phyloP scores from a whole-genome alignment of 2,888 invertebrate species.

The Uropetala carovei region DNA sequence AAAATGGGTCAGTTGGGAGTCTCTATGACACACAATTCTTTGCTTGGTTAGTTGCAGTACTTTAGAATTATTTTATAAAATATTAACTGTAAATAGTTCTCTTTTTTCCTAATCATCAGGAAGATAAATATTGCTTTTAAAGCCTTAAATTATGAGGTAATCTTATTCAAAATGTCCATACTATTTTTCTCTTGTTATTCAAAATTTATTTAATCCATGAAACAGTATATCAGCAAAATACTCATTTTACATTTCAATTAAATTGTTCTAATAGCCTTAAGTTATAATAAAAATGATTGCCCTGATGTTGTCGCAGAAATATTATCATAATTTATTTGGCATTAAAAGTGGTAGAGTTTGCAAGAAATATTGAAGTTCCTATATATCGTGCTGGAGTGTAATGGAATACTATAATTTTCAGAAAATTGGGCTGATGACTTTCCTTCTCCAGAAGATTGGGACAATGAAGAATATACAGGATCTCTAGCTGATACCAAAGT shows the following conservation, averaged over 20 bases:
- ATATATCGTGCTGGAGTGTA: constrained; percentile 61
- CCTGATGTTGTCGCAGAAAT: too few relatives aligned
- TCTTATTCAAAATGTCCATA: background rate
- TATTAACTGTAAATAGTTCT: background rate
- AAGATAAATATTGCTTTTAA: background rate
- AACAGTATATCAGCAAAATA: too few relatives aligned
- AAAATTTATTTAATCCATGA: too few relatives aligned
- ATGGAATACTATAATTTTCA: constrained; percentile 67
- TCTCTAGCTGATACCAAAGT: constrained; percentile 96
- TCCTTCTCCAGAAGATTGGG: constrained; percentile 87
- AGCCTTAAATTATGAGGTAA: background rate
- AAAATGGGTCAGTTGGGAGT: constrained; percentile 72
- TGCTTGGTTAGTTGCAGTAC: constrained; percentile 44
- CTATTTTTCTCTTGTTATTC: too few relatives aligned
- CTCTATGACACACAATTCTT: constrained; percentile 57
- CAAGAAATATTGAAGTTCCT: background rate
- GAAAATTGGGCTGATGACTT: constrained; percentile 76
- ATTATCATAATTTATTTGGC: too few relatives aligned
- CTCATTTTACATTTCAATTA: too few relatives aligned
- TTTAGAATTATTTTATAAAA: constrained; percentile 1
- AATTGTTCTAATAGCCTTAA: background rate
- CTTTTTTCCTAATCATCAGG: background rate
- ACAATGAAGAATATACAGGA: constrained; percentile 96
- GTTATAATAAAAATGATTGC: too few relatives aligned
- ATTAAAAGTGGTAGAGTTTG: too few relatives aligned